Base-by-base conservation (phyloP, 2,113 vertebrate genomes). In the Antechinus flavipes region DNA sequence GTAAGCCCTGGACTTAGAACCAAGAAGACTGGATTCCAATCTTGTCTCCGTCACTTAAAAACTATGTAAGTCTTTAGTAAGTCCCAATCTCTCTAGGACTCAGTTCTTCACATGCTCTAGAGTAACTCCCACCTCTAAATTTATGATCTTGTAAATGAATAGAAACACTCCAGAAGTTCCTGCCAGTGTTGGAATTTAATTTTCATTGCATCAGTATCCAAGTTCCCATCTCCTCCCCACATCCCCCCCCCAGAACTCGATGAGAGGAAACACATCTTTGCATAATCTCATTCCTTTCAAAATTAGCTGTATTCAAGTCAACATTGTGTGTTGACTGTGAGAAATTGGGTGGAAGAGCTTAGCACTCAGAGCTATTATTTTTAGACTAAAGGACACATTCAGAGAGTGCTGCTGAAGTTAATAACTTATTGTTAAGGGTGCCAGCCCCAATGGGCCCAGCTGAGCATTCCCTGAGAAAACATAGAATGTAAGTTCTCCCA, bases 241-340 rank as follows among this genome's bases (percentile, higher is more conserved):
- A 49, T 52, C 50, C 50, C 50, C 10, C 2, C 27, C 27, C 58
- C 3, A 90, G 54, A 94, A 92, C 42, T 19, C 47, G 89, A 19
- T 84, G 90, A 96, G 9, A 76, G 26, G 55, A 89, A 93, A 91
- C 12, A 9, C 35, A 12, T 42, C 50, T 42, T 54, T 61, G 6
- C 42, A 55, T 90, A 54, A 89, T 94, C 58, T 12, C 94, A 2
- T 58, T 58, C 50, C 56, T 91, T 94, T 96, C 84, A 90, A 95
- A 96, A 97, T 95, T 58, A 95, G 54, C 93, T 95, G 30, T 54
- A 93, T 97, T 96, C 95, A 96, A 94, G 46, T 91, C 94, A 56
- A 47, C n/a, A 58, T 91, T 91, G n/a, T 93, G 22, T 91, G 50
- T 89, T 9, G 76, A 91, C n/a, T 52, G 30, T 61, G 93, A 94